Evolutionary conservation across 2,113 vertebrate species (phyloP), one percentile per base, ranked within the genome.

Genomic region (Alectura lathami): DNA sequence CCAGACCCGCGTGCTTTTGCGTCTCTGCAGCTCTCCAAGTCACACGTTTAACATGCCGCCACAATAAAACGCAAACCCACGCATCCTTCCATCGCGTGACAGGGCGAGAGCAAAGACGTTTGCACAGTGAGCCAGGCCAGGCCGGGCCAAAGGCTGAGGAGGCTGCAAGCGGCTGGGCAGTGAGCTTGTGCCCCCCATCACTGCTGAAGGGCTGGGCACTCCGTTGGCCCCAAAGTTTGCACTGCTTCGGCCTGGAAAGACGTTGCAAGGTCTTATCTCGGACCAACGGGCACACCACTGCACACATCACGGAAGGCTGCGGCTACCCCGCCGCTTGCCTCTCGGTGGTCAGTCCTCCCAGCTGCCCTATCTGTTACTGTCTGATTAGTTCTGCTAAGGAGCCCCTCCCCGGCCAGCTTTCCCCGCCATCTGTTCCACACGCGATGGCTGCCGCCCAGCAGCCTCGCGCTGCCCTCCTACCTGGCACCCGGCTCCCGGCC

Each of bases 351-450:
- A 98, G 99, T 99, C 98, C 98, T 99, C 99, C 99, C 99, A 99
- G 99, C 99, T 99, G 99, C 99, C 99, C 99, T 99, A 99, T 99
- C 99, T 98, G 99, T 99, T 99, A 99, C 99, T 99, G 99, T 99
- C 99, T 99, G 99, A 99, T 99, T 99, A 99, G 99, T 99, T 99
- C 98, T 99, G 99, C 99, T 99, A 99, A 99, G 99, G 99, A 99
- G 99, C 99, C 99, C 99, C 99, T 99, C 99, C 99, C 99, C 98
- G 98, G 98, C 98, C 99, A 99, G 99, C 99, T 99, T 99, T 98
- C 98, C 95, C 95, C 97, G 98, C 99, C 99, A 99, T 99, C 99
- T 99, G 99, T 99, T 99, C 99, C 98, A 98, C 98, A 98, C 98
- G 99, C 99, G 97, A 99, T 99, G 99, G 99, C 99, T 99, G 98